Conservation (phyloP, 2,888 invertebrate genomes). For the Dolichopus griseipennis region DNA sequence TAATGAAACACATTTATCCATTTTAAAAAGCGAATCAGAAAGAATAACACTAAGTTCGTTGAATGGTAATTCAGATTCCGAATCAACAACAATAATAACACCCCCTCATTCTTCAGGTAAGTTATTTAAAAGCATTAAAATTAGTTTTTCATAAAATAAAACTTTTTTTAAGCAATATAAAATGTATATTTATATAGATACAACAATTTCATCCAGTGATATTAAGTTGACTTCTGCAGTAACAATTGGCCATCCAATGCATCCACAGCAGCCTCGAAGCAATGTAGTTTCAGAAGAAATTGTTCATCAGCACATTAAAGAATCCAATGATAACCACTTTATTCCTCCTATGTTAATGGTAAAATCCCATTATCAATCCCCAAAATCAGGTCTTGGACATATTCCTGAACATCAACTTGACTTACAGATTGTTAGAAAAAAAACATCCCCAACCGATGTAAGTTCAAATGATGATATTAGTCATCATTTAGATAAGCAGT, state of each 20-base stretch:
- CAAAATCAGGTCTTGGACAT: conserved; percentile 24
- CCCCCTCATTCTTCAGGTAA: not conserved
- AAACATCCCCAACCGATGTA: conserved; percentile 15
- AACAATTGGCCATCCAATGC: conserved; percentile 38
- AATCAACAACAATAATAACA: not conserved
- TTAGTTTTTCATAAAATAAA: too few relatives aligned
- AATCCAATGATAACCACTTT: conserved; percentile 39
- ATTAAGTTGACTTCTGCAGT: conserved; percentile 13
- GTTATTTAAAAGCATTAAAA: not conserved
- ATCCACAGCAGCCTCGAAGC: conserved; percentile 33
- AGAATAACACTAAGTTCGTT: conserved; percentile 8
- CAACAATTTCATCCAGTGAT: not conserved
- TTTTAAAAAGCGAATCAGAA: not conserved
- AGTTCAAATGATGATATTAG: conserved; percentile 18
- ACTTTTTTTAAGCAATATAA: too few relatives aligned
- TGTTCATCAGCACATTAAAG: conserved; percentile 33
- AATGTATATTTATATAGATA: not conserved
- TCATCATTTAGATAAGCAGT: conserved; percentile 15
- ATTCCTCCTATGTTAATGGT: conserved; percentile 44
- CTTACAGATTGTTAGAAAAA: conserved; percentile 17
- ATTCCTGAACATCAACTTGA: conserved; percentile 20
- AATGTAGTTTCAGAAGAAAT: conserved; percentile 27
- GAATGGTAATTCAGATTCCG: conserved; percentile 20
- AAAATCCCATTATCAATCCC: conserved; percentile 41
- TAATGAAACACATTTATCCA: not conserved